Percentiles rank a stretch among this genome's conserved stretches.
phyloP scores from a whole-genome alignment of 2,797 vertebrate species.

The Manis crassicaudata region DNA sequence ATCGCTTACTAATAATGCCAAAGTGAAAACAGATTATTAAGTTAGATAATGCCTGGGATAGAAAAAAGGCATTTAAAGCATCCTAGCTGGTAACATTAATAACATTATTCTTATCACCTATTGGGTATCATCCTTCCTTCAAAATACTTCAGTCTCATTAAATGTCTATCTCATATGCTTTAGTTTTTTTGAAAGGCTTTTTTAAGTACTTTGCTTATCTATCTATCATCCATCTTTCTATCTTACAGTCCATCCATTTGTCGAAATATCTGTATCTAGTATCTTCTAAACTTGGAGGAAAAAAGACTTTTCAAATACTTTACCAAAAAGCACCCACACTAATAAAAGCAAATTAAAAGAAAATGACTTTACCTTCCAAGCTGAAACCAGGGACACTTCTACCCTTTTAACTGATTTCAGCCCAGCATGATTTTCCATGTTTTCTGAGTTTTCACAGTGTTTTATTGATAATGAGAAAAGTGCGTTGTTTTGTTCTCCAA shows the following conservation, averaged over 20 bases:
- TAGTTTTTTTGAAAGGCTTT: neutral
- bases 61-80: constrained; percentile 54
- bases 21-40: constrained; percentile 80
- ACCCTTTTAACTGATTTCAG: constrained; percentile 58
- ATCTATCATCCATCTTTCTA: neutral
- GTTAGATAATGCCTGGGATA: constrained; percentile 55
- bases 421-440: constrained; percentile 19
- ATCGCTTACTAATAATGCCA: constrained; percentile 64
- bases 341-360: constrained; percentile 13
- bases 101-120: constrained; percentile 53
- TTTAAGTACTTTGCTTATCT: neutral
- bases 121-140: neutral
- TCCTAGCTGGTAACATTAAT: constrained; percentile 69
- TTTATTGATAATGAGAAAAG: constrained; percentile 68
- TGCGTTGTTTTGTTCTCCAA: constrained; percentile 67
- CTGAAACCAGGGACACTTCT: constrained; percentile 11
- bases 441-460: constrained; percentile 55
- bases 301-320: neutral
- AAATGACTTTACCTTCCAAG: constrained; percentile 25
- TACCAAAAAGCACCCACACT: neutral
- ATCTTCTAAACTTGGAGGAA: neutral
- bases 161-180: neutral
- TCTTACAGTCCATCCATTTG: neutral
- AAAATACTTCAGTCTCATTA: constrained; percentile 37
- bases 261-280: neutral